Percentiles rank a stretch among this genome's conserved stretches.
These are phyloP conservation scores for Aleiodes alternator DNA, from an alignment of 2,888 invertebrate species.

Conservation along the genomic window DNA sequence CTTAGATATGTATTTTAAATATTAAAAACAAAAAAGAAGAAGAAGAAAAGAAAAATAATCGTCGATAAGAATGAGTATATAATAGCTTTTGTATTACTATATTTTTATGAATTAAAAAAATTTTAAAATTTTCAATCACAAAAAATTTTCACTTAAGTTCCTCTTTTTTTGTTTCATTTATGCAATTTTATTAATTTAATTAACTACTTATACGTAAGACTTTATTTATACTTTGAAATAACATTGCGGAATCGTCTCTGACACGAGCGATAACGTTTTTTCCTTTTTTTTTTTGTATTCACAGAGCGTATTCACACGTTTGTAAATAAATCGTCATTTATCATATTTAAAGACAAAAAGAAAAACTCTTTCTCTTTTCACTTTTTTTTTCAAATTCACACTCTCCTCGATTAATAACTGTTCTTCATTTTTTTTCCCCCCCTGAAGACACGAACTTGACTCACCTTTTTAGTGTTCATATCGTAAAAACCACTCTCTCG, in stretches of 20 bases:
- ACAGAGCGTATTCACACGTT: constrained; percentile 64
- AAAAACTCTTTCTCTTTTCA: constrained; percentile 28
- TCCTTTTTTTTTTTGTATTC: constrained; percentile 58
- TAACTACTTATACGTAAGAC: constrained; percentile 62
- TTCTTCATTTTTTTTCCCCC: constrained; percentile 47
- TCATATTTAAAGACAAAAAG: constrained; percentile 43
- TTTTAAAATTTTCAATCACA: constrained; percentile 10
- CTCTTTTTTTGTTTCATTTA: not conserved
- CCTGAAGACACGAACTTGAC: constrained; percentile 40
- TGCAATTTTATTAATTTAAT: constrained; percentile 53
- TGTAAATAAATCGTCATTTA: constrained; percentile 54
- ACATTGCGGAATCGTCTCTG: constrained; percentile 61
- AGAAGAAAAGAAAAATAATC: constrained; percentile 8
- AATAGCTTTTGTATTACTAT: constrained; percentile 22
- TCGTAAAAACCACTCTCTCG: too few species aligned
- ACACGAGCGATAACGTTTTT: constrained; percentile 58
- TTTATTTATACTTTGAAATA: constrained; percentile 66
- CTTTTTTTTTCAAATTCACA: constrained; percentile 22
- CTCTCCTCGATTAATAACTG: constrained; percentile 30
- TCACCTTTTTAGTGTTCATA: too few species aligned
- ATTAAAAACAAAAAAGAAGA: constrained; percentile 4
- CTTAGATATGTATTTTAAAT: constrained; percentile 40
- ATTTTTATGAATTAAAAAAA: constrained; percentile 34
- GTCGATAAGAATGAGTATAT: constrained; percentile 44
- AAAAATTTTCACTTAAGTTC: constrained; percentile 18